Evolutionary conservation across 1,140 invertebrate species (phyloP).

Genomic region (Drosophila nikananu): DNA sequence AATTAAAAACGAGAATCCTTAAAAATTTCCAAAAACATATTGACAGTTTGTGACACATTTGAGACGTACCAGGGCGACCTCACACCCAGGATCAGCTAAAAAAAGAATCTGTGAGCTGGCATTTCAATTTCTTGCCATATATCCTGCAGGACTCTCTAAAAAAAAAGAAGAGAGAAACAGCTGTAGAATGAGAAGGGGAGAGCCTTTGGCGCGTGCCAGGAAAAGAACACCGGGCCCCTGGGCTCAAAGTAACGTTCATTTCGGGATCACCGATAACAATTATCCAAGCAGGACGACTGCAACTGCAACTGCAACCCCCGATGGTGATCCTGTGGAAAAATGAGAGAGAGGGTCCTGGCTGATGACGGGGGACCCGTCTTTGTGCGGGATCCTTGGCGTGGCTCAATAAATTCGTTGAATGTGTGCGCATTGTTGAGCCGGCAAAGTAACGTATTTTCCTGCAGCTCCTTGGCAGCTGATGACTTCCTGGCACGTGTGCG

Average conservation of each 20-base stretch:
- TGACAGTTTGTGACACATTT: constrained; percentile 43
- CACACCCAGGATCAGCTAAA: constrained; percentile 23
- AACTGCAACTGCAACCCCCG: constrained; percentile 65
- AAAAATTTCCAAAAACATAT: constrained; percentile 34
- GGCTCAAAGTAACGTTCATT: constrained; percentile 73
- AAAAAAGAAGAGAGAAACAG: constrained; percentile 25
- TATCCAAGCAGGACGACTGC: constrained; percentile 56
- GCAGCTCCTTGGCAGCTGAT: constrained; percentile 37
- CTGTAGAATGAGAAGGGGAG: constrained; percentile 31
- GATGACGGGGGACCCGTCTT: constrained; percentile 33
- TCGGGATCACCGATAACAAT: constrained; percentile 78
- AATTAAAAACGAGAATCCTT: constrained; percentile 5
- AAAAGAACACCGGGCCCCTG: constrained; percentile 65
- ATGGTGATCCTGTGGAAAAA: background rate
- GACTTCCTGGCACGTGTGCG: constrained; percentile 76
- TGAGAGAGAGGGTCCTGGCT: constrained; percentile 29
- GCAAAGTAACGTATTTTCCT: constrained; percentile 68
- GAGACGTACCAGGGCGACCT: constrained; percentile 18
- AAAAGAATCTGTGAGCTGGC: constrained; percentile 33
- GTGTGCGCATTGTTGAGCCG: constrained; percentile 39
- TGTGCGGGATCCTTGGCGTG: constrained; percentile 25
- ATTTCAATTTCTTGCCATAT: constrained; percentile 28
- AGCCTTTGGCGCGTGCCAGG: constrained; percentile 69
- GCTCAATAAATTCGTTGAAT: constrained; percentile 41
- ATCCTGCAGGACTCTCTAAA: constrained; percentile 36